These are phyloP conservation scores for Leucophora obtusa DNA, from an alignment of 2,888 invertebrate species.

Conservation along the genomic window DNA sequence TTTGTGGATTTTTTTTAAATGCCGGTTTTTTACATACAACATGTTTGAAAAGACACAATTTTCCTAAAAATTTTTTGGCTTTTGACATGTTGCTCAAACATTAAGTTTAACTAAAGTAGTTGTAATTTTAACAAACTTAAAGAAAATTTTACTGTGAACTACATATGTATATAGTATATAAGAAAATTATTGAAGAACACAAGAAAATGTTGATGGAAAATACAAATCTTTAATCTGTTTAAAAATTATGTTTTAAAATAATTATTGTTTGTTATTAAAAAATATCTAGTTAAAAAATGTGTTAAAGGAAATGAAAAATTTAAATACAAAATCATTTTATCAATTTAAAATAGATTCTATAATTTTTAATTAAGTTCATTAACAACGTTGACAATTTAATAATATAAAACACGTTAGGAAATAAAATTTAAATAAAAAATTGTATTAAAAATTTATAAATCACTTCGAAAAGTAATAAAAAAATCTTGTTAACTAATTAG, in stretches of 20 bases:
- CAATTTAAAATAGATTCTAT: neutral
- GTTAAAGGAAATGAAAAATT: neutral
- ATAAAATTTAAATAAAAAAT: constrained; percentile 6
- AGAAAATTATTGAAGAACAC: neutral
- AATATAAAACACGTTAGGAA: constrained; percentile 10
- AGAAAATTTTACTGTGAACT: neutral
- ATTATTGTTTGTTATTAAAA: neutral
- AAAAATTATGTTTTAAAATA: neutral
- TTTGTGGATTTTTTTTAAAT: neutral
- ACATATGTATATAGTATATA: too few relatives aligned
- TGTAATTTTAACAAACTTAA: constrained; percentile 10
- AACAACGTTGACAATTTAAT: constrained; percentile 15
- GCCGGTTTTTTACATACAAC: constrained; percentile 28
- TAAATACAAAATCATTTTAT: too few relatives aligned
- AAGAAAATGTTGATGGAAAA: neutral
- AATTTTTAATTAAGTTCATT: constrained; percentile 25
- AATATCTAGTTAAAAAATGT: too few relatives aligned
- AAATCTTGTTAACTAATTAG: neutral
- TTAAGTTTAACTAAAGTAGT: constrained; percentile 13
- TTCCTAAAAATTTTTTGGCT: constrained; percentile 43
- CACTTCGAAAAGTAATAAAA: neutral
- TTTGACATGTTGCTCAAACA: constrained; percentile 38
- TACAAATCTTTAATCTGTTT: neutral
- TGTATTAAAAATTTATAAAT: neutral
- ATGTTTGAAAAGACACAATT: constrained; percentile 14